Evolutionary conservation across 2,797 vertebrate genomes (phyloP), one percentile per base, ranked within the genome.

Genomic region (Pseudomugil tenellus): DNA sequence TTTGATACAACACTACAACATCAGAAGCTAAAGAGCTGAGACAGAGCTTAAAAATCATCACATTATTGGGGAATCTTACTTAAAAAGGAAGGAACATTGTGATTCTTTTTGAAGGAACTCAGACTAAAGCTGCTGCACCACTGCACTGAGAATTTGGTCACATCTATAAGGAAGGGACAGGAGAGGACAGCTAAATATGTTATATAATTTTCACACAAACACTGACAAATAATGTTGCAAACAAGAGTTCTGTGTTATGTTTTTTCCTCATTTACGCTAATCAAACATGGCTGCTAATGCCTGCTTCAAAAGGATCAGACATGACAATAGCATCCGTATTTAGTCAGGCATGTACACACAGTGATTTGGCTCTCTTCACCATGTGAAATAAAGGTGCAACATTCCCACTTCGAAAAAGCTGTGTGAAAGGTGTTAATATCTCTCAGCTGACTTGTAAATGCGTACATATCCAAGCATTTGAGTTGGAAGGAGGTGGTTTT

Each of bases 1-100:
- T 77, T 59, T 51, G 53, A 63, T 66, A 58, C 23, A 1, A 48
- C 23, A 67, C 62, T 53, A 61, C 56, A 25, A 66, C 52, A 49
- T 54, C 25, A 48, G 35, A 52, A 14, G 57, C 58, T 62, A 39
- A 63, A 65, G 17, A 35, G 11, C 46, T 21, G 9, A 60, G 49
- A 62, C 9, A 58, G 25, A 26, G 35, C 29, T 58, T 61, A 58
- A 32, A 60, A 52, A 41, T 37, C 7, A 58, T 25, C 35, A 11
- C 35, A 74, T 48, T 59, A 58, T 56, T 67, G 13, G 6, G 16
- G 5, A 21, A 48, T n/a, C 63, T 77, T 46, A 41, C 58, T 63
- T 35, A 32, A 23, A 35, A 76, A 67, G 49, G 4, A 1, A 1
- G 9, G 9, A 48, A 21, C 3, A 1, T 11, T 21, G 43, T 21